Evolutionary conservation across 2,797 vertebrate species (phyloP).

Genomic region (Morus bassanus): DNA sequence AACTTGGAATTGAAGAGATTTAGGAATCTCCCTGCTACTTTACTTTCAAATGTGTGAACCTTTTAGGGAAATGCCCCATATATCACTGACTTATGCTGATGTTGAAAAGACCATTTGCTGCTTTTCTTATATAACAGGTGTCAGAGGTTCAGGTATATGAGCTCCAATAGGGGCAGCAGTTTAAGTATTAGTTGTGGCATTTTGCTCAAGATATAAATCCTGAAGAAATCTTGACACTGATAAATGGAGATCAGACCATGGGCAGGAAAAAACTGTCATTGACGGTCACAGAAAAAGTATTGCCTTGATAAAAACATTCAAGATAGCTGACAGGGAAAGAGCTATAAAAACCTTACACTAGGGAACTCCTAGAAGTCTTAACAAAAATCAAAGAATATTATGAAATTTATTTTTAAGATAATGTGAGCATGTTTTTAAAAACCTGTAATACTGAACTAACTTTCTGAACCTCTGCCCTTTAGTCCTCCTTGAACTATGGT

Average conservation of each 20-base stretch:
- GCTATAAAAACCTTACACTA: background rate
- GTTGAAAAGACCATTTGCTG: background rate
- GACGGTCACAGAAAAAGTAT: background rate
- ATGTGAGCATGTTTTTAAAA: background rate
- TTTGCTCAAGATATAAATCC: background rate
- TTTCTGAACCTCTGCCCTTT: background rate
- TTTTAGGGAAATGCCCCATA: background rate
- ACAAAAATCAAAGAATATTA: background rate
- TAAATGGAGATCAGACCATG: background rate
- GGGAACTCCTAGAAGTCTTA: background rate
- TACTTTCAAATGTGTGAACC: background rate
- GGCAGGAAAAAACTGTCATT: background rate
- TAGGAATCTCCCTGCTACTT: background rate
- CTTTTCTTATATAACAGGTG: background rate
- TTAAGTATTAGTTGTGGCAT: background rate
- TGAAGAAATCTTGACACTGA: background rate
- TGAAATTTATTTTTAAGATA: background rate
- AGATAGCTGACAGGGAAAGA: background rate
- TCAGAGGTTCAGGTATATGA: background rate
- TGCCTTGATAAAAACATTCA: background rate
- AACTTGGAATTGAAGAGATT: background rate
- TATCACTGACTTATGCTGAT: background rate
- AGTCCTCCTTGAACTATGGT: background rate
- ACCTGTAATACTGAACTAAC: background rate
- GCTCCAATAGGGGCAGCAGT: background rate